Evolutionary conservation across 2,888 invertebrate genomes (phyloP).

Genomic region (Sinotaia quadrata): DNA sequence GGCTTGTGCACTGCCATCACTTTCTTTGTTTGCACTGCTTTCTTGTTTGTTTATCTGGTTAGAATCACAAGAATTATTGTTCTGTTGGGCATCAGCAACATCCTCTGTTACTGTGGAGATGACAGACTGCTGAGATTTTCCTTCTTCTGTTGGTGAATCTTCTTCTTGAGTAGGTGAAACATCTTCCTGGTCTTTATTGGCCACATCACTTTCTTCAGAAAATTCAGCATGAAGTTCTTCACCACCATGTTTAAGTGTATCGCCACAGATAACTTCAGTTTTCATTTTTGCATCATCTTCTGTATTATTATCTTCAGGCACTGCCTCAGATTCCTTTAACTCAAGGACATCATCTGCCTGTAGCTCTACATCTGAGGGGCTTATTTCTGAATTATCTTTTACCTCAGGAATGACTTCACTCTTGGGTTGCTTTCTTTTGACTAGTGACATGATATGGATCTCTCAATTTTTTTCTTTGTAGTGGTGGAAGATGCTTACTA

Average conservation of each 20-base stretch:
- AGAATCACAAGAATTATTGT: too few species aligned
- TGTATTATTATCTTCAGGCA: not conserved
- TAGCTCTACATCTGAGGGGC: not conserved
- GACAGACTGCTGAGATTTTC: not conserved
- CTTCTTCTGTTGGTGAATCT: not conserved
- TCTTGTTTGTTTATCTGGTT: not conserved
- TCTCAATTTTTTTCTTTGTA: too few species aligned
- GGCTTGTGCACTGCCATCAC: not conserved
- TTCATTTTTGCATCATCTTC: conserved; percentile 20
- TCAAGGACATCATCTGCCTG: too few species aligned
- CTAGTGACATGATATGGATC: too few species aligned
- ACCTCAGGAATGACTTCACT: not conserved
- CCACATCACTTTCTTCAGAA: not conserved
- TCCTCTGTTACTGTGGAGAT: not conserved
- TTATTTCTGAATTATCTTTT: not conserved
- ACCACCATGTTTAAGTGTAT: not conserved
- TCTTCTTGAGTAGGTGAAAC: not conserved
- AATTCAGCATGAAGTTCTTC: conserved; percentile 20
- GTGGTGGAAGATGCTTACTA: too few species aligned
- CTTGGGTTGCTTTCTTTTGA: too few species aligned
- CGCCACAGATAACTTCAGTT: not conserved
- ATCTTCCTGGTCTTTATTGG: not conserved
- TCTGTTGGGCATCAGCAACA: not conserved
- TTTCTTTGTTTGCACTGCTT: not conserved
- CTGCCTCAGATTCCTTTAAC: not conserved